These are phyloP conservation scores for Latrodectus elegans DNA, from an alignment of 2,888 invertebrate genomes.

Conservation along the genomic window DNA sequence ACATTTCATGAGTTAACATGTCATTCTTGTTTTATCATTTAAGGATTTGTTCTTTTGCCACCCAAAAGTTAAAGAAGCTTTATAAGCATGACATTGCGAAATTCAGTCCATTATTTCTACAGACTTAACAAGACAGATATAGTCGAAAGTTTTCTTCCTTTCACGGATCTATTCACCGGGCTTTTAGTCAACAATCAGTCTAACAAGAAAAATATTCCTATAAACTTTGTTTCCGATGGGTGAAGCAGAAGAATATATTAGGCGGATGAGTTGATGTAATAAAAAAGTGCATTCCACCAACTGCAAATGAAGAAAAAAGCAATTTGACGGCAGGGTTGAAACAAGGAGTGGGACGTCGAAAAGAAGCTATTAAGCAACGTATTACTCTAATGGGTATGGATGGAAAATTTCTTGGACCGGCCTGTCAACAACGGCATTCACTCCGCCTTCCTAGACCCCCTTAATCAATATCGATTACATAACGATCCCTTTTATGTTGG, in stretches of 20 bases:
- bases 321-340: slow-evolving; percentile 22
- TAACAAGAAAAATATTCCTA: neutral
- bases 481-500: slow-evolving; percentile 44
- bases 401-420: slow-evolving; percentile 44
- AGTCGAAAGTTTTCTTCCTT: too few species aligned
- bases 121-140: too few species aligned
- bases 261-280: slow-evolving; percentile 5
- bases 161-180: neutral
- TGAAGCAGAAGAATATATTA: slow-evolving; percentile 24
- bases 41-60: too few species aligned
- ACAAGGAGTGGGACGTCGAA: slow-evolving; percentile 45
- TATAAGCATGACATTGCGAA: too few species aligned
- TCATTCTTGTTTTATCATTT: too few species aligned
- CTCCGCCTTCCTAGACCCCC: slow-evolving; percentile 26
- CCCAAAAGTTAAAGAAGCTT: too few species aligned
- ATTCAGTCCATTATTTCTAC: too few species aligned
- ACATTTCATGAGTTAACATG: too few species aligned
- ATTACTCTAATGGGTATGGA: slow-evolving; percentile 55
- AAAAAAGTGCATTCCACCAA: slow-evolving; percentile 10
- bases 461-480: slow-evolving; percentile 61
- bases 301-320: slow-evolving; percentile 14
- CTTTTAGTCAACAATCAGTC: neutral
- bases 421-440: slow-evolving; percentile 26
- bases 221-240: slow-evolving; percentile 1
- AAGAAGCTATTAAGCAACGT: slow-evolving; percentile 52